Evolutionary conservation across 2,888 invertebrate species (phyloP), one percentile per base, ranked within the genome.

Genomic region (Capitulum mitella): DNA sequence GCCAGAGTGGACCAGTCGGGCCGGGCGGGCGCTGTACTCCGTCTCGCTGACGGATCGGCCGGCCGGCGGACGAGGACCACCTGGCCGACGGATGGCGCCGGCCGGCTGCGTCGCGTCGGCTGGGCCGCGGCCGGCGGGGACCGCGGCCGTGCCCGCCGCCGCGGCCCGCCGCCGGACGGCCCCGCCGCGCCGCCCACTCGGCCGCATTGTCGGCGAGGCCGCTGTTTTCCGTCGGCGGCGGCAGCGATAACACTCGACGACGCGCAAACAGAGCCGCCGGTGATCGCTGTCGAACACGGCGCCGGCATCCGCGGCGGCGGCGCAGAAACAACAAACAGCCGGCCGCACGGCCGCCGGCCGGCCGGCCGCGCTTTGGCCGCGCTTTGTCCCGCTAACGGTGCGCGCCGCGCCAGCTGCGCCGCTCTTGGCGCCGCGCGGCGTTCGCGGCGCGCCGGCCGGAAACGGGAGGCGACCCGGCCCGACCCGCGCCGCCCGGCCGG

Each of bases 311-410:
- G 1, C n/a, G 58, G n/a, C n/a, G 34, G 19, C 51, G 19, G 16
- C 34, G 64, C 64, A 64, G 64, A 64, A 34, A 64, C 34, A 64
- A 64, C 64, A 64, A 64, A 64, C 64, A 64, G 14, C 34, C 32
- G 19, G 64, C 64, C 61, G 16, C 64, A 34, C 3, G 8, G 19
- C 32, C 34, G 19, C 58, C 58, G 58, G 29, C 58, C 64, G 64
- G n/a, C n/a, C 58, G 29, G 58, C 58, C 58, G 43, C 43, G 43
- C 43, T 12, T 12, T 12, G 43, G 43, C 43, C 6, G 43, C 43
- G 43, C 43, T 43, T 43, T 43, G 54, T 54, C 19, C 54, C 26
- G 54, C 54, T 54, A 54, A 54, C 54, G 54, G 54, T 54, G 54
- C 54, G 58, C 51, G 3, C 51, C 6, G 51, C 51, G 43, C 12